Evolutionary conservation across 2,888 invertebrate genomes (phyloP).

Genomic region (Temnothorax rugatulus): DNA sequence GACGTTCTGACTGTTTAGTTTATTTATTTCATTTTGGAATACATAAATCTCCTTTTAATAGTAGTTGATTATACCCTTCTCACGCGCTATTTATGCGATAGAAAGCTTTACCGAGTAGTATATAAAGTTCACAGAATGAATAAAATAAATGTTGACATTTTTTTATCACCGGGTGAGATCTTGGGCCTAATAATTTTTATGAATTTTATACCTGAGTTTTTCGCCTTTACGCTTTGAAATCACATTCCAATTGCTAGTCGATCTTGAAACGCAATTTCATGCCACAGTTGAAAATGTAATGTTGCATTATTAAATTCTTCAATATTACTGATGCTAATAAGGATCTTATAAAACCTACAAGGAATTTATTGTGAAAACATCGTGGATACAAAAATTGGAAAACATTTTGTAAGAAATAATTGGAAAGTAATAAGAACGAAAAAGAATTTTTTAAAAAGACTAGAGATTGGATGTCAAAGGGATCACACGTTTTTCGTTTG

Average conservation of each 20-base stretch:
- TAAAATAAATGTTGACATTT: background rate
- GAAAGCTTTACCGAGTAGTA: background rate
- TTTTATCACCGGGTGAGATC: background rate
- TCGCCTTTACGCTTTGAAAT: background rate
- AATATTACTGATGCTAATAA: background rate
- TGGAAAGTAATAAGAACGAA: background rate
- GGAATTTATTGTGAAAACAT: background rate
- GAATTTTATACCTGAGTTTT: background rate
- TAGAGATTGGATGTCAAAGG: background rate
- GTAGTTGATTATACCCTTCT: background rate
- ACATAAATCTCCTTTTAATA: background rate
- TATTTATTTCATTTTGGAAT: background rate
- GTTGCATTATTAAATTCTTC: background rate
- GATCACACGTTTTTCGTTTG: background rate
- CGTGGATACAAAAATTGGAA: background rate
- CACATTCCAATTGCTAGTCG: background rate
- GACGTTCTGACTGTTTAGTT: background rate
- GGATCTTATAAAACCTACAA: background rate
- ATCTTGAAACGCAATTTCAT: background rate
- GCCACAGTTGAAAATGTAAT: background rate
- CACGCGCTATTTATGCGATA: background rate
- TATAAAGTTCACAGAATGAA: background rate
- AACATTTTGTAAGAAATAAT: background rate
- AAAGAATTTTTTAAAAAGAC: background rate
- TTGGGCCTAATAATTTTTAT: background rate